Evolutionary conservation across 2,797 vertebrate species (phyloP).

Genomic region (Gorsachius magnificus): DNA sequence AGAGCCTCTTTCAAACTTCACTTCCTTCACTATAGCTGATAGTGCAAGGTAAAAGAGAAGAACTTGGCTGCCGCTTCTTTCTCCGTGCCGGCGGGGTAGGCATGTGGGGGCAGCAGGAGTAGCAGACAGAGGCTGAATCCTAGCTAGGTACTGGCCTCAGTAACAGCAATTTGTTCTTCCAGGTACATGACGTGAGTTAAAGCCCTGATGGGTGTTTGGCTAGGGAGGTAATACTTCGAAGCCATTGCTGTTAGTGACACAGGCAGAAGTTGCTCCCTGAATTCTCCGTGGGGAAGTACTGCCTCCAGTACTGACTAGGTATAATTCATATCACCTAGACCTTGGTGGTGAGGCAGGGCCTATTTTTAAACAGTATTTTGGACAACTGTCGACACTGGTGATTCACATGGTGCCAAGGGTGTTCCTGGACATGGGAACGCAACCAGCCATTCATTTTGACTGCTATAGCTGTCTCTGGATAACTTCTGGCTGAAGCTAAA

Average conservation of each 20-base stretch:
- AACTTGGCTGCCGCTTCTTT: background rate
- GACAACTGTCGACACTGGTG: background rate
- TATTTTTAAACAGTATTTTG: conserved; percentile 18
- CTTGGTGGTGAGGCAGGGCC: background rate
- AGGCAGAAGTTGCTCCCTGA: background rate
- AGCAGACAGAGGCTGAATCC: background rate
- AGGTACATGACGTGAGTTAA: background rate
- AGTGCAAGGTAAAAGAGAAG: background rate
- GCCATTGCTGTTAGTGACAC: background rate
- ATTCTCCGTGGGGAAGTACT: background rate
- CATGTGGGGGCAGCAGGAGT: background rate
- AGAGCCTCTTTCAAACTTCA: background rate
- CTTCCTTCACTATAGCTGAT: background rate
- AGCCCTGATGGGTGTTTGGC: background rate
- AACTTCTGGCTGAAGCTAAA: background rate
- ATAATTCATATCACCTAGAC: background rate
- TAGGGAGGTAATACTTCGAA: background rate
- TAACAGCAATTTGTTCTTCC: background rate
- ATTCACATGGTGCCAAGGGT: background rate
- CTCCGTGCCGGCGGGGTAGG: accelerated
- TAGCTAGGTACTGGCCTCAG: background rate
- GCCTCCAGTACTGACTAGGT: background rate
- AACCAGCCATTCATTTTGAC: background rate
- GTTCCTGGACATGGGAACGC: background rate
- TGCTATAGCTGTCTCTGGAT: background rate